Evolutionary conservation across 2,113 vertebrate species (phyloP).

Genomic region (Cynopterus brachyotis): DNA sequence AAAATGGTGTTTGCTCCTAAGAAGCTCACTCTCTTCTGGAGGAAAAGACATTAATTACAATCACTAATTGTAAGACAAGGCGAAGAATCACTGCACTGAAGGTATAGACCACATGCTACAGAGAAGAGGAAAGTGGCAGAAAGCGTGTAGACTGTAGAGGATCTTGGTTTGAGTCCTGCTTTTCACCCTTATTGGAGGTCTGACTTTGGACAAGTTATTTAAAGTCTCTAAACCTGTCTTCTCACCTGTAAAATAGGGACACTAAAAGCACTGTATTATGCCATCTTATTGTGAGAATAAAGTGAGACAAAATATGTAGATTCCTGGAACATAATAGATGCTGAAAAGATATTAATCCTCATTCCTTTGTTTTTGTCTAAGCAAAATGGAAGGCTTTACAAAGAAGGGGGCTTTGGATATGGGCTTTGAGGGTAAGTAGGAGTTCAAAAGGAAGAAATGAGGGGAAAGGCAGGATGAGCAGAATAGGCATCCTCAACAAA

Average conservation of each 20-base stretch:
- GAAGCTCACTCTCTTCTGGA: not conserved
- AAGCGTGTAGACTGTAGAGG: not conserved
- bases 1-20: not conserved
- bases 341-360: not conserved
- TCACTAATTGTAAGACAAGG: not conserved
- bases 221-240: not conserved
- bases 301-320: not conserved
- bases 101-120: not conserved
- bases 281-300: not conserved
- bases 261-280: not conserved
- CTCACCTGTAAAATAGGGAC: not conserved
- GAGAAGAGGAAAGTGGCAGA: not conserved
- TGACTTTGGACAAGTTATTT: not conserved
- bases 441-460: not conserved
- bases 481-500: not conserved
- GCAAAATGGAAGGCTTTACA: not conserved
- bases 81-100: not conserved
- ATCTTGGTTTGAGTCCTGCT: not conserved
- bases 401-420: not conserved
- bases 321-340: not conserved
- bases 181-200: not conserved
- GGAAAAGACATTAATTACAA: not conserved
- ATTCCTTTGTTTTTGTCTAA: not conserved
- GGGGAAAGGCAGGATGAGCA: not conserved
- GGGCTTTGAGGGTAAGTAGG: not conserved